phyloP scores from a whole-genome alignment of 2,888 invertebrate species.

The Omphaloscelis lunosa region DNA sequence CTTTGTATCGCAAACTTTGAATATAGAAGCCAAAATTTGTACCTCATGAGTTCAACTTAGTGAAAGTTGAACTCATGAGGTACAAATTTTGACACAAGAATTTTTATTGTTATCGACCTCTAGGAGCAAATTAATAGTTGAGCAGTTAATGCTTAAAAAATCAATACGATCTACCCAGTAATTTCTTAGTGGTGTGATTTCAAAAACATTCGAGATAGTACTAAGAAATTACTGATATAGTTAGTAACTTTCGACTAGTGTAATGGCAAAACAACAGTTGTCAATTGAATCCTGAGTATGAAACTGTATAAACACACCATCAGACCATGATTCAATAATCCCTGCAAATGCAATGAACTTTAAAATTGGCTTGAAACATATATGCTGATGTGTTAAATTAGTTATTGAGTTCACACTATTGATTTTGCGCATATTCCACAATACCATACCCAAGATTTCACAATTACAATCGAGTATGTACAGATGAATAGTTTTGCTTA shows the following conservation, averaged over 20 bases:
- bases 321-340: constrained; percentile 8
- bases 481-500: constrained; percentile 10
- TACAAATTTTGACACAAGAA: too few relatives aligned
- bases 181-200: not conserved
- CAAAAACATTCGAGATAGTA: not conserved
- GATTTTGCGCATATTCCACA: constrained; percentile 15
- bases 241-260: not conserved
- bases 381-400: constrained; percentile 26
- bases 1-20: not conserved
- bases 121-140: too few relatives aligned
- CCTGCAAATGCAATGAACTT: not conserved
- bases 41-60: too few relatives aligned
- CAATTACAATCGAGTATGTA: not conserved
- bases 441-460: not conserved
- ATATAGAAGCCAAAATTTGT: not conserved
- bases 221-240: not conserved
- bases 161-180: too few relatives aligned
- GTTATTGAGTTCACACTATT: constrained; percentile 22
- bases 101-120: too few relatives aligned
- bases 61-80: too few relatives aligned
- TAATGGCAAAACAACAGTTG: not conserved
- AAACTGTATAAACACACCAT: not conserved
- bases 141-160: too few relatives aligned
- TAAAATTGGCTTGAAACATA: constrained; percentile 13
- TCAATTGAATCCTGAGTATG: not conserved